Conservation (phyloP, 2,888 invertebrate species). For the Embidobia sp. region DNA sequence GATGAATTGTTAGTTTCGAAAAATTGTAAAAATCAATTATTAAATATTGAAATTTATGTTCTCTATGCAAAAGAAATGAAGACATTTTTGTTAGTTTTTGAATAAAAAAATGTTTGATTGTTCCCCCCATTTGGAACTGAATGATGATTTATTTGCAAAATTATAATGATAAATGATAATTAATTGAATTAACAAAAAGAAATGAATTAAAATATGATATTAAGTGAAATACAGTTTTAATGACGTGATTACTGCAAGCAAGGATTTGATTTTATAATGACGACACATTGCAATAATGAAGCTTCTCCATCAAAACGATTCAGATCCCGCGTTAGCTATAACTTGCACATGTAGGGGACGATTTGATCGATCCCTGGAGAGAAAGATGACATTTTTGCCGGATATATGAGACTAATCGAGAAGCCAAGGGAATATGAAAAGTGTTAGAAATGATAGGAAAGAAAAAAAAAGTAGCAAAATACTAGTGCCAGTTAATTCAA, state of each 20-base stretch:
- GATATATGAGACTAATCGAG: conserved; percentile 30
- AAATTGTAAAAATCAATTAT: no score
- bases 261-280: conserved; percentile 13
- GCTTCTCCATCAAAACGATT: conserved; percentile 13
- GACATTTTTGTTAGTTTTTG: no score
- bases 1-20: no score
- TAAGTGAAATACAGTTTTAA: no score
- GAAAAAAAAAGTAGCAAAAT: conserved; percentile 62
- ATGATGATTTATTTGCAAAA: no score
- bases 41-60: no score
- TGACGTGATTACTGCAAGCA: conserved; percentile 1
- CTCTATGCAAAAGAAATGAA: no score
- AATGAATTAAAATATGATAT: no score
- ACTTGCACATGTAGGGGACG: not conserved
- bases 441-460: conserved; percentile 40
- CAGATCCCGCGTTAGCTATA: conserved; percentile 1
- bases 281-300: conserved; percentile 12
- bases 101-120: no score
- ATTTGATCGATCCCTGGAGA: conserved; percentile 27
- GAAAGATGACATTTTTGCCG: conserved; percentile 23
- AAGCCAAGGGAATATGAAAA: conserved; percentile 24
- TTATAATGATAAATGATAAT: no score
- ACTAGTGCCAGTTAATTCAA: conserved; percentile 63
- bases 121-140: no score
- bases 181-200: no score